Conservation (phyloP, 2,113 vertebrate genomes). For the Sylvilagus bachmani region DNA sequence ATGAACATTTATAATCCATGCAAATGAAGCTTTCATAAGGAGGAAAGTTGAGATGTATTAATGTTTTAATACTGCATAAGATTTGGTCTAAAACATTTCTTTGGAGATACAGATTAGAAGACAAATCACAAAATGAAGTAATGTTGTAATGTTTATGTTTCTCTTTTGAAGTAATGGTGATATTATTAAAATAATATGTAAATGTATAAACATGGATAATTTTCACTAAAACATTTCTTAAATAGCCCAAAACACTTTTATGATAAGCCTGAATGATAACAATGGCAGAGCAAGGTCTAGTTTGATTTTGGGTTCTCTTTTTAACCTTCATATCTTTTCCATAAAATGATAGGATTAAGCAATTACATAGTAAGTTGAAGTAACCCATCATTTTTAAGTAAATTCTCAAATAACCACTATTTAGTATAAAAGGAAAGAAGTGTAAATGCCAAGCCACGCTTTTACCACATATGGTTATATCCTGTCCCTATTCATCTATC, state of each 20-base stretch:
- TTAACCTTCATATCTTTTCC: not conserved
- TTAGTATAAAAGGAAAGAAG: not conserved
- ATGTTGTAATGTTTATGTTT: not conserved
- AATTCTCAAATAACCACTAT: conserved; percentile 24
- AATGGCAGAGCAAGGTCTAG: not conserved
- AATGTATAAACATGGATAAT: not conserved
- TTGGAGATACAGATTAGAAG: not conserved
- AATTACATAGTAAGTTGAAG: not conserved
- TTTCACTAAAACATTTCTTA: conserved; percentile 29
- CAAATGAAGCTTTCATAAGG: not conserved
- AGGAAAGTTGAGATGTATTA: not conserved
- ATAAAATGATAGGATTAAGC: conserved; percentile 3
- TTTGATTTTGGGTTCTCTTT: conserved; percentile 45
- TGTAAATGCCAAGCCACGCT: not conserved
- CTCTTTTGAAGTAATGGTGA: conserved; percentile 40
- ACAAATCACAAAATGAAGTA: not conserved
- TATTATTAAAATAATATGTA: conserved; percentile 10
- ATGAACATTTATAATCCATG: not conserved
- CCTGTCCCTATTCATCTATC: not conserved
- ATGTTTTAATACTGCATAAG: not conserved
- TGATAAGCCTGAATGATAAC: not conserved
- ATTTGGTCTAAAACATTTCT: not conserved
- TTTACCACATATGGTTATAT: not conserved
- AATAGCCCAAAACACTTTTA: not conserved
- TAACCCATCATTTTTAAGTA: conserved; percentile 30